These are phyloP conservation scores for Cyprinodon tularosa DNA, from an alignment of 2,113 vertebrate species.

Conservation along the genomic window DNA sequence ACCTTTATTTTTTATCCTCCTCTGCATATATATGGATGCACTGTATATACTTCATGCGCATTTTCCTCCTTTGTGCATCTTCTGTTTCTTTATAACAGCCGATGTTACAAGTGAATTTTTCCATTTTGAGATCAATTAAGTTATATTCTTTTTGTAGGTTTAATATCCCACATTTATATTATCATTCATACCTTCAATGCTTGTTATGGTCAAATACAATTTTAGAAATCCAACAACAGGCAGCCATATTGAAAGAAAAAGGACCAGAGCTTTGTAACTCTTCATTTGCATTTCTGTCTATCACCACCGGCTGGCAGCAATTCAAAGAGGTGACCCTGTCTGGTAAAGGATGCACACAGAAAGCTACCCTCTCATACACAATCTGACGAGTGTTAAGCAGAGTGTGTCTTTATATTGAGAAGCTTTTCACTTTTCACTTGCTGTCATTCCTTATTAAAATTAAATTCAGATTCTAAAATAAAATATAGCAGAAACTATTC, in stretches of 20 bases:
- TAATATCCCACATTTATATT: background rate
- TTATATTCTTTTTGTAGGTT: background rate
- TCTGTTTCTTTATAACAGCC: no score
- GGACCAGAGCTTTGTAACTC: slow-evolving; percentile 46
- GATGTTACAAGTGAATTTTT: no score
- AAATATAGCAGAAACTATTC: slow-evolving; percentile 17
- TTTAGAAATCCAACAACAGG: background rate
- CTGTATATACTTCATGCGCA: no score
- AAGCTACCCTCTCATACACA: slow-evolving; percentile 34
- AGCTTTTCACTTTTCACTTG: slow-evolving; percentile 21
- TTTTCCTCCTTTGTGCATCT: no score
- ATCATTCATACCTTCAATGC: background rate
- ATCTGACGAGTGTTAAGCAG: slow-evolving; percentile 52
- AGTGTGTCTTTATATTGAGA: slow-evolving; percentile 52
- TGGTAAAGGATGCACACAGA: slow-evolving; percentile 43
- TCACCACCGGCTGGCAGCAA: slow-evolving; percentile 43
- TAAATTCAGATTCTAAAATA: slow-evolving; percentile 17
- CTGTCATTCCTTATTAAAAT: slow-evolving; percentile 22
- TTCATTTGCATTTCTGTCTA: slow-evolving; percentile 39
- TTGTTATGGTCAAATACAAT: background rate
- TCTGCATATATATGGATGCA: no score
- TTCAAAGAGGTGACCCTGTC: slow-evolving; percentile 47
- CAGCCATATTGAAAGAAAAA: slow-evolving; percentile 46
- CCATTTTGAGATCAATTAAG: no score
- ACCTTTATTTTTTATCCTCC: no score